phyloP scores from a whole-genome alignment of 1,140 invertebrate species.

The Ostrea denselamellosa region DNA sequence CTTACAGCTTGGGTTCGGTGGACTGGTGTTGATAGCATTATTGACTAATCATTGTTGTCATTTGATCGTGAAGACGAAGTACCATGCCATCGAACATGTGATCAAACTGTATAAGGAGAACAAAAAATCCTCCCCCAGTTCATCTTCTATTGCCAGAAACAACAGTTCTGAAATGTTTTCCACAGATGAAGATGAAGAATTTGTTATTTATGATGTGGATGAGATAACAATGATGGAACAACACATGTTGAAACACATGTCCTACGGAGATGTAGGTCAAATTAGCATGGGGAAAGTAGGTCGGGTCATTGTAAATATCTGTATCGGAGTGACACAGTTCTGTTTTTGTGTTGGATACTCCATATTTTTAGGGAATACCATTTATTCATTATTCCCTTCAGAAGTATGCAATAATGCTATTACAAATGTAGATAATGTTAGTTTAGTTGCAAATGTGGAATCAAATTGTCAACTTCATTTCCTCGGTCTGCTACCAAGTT shows the following conservation, averaged over 20 bases:
- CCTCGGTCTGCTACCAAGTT: neutral
- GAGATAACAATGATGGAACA: constrained; percentile 35
- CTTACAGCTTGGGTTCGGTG: constrained; percentile 71
- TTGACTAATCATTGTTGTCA: constrained; percentile 77
- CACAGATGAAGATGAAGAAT: constrained; percentile 46
- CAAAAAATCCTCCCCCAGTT: neutral
- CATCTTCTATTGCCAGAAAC: neutral
- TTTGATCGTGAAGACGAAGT: constrained; percentile 76
- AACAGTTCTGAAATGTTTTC: neutral
- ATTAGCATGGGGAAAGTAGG: constrained; percentile 69
- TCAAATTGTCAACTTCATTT: constrained; percentile 31
- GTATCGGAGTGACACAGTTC: constrained; percentile 75
- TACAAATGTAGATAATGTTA: constrained; percentile 13
- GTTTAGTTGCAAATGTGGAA: neutral
- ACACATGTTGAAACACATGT: constrained; percentile 62
- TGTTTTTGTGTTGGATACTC: constrained; percentile 75
- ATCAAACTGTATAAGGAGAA: constrained; percentile 38
- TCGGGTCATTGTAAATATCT: constrained; percentile 70
- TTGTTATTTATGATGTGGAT: constrained; percentile 41
- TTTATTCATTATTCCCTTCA: constrained; percentile 69
- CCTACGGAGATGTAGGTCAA: constrained; percentile 75
- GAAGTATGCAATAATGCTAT: constrained; percentile 48
- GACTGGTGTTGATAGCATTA: constrained; percentile 69
- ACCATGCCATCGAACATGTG: constrained; percentile 66
- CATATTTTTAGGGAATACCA: constrained; percentile 77